A percentile compares a stretch with the other conserved stretches of the same genome.
phyloP scores from a whole-genome alignment of 1,140 invertebrate species.

The Helicoverpa zea region DNA sequence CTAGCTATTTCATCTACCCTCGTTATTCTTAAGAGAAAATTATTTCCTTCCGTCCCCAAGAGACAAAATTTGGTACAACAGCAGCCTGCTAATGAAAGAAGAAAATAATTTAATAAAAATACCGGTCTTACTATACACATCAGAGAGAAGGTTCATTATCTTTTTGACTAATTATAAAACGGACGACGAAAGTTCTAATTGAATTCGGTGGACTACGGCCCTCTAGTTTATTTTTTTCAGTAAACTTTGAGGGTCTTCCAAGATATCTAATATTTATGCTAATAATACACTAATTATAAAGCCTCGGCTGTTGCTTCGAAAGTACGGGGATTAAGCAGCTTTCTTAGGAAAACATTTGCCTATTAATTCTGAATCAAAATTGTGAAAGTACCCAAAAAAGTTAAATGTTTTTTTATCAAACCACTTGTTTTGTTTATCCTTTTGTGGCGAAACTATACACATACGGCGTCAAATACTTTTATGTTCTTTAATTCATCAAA shows the following conservation, averaged over 20 bases:
- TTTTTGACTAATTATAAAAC: slow-evolving; percentile 50
- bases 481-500: no score
- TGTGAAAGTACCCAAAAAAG: no score
- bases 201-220: slow-evolving; percentile 46
- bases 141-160: slow-evolving; percentile 41
- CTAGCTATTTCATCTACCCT: slow-evolving; percentile 8
- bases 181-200: slow-evolving; percentile 53
- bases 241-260: slow-evolving; percentile 10
- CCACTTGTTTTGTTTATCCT: no score
- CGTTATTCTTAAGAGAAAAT: slow-evolving; percentile 53
- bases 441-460: no score
- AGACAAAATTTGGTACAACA: slow-evolving; percentile 1
- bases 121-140: slow-evolving; percentile 38
- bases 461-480: no score
- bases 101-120: slow-evolving; percentile 47
- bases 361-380: no score
- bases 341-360: no score
- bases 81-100: slow-evolving; percentile 30
- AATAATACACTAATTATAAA: slow-evolving; percentile 62
- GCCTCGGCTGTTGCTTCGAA: slow-evolving; percentile 45
- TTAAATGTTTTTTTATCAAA: no score
- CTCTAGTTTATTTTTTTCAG: slow-evolving; percentile 42
- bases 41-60: slow-evolving; percentile 43
- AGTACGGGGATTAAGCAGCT: slow-evolving; percentile 47
- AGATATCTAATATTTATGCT: slow-evolving; percentile 54